Base-by-base conservation (phyloP, 2,113 vertebrate genomes). In the Nesospiza acunhae region DNA sequence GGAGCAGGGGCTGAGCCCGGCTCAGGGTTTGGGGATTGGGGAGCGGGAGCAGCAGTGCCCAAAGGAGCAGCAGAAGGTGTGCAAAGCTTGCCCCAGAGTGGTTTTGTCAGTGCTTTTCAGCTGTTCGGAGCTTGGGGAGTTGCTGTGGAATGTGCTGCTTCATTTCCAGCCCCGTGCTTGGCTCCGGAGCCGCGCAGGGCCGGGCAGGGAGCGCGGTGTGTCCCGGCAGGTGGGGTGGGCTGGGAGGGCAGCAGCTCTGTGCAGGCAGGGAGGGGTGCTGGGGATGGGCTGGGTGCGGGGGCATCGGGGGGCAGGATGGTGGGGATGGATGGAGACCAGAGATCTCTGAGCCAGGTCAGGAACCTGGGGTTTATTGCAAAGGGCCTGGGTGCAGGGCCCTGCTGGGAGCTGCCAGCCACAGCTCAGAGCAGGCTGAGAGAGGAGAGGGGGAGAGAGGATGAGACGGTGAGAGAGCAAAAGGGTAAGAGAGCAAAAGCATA, bases 141-240 rank as follows among this genome's bases (percentile, higher is more conserved):
- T 2, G 23, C 64, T 59, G 56, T 22, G 24, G 58, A 20, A 28
- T 1, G 63, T 1, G 62, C 55, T 2, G 23, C 70, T 85, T 27
- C 13, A 0, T 49, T 70, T 56, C 2, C 0, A 7, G 22, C 47
- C 35, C 60, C 3, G 5, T 4, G 87, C 13, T 11, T 10, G n/a
- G 41, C 68, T 41, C 16, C 13, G 10, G 81, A 53, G 55, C 50
- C 20, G 22, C 13, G 49, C 3, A 27, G 4, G 22, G 44, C 49
- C 7, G 0, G 1, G 33, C 56, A 11, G 21, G 47, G 5, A 49
- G 70, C n/a, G 3, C 1, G 30, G 77, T 7, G 6, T 2, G 75
- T 39, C 50, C 9, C 0, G 20, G n/a, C 80, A 56, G 77, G 64
- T n/a, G 14, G 58, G 37, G 12, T 33, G 75, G 33, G 80, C 64